Evolutionary conservation across 1,140 invertebrate species (phyloP), one percentile per base, ranked within the genome.

Genomic region (Penaeus indicus): DNA sequence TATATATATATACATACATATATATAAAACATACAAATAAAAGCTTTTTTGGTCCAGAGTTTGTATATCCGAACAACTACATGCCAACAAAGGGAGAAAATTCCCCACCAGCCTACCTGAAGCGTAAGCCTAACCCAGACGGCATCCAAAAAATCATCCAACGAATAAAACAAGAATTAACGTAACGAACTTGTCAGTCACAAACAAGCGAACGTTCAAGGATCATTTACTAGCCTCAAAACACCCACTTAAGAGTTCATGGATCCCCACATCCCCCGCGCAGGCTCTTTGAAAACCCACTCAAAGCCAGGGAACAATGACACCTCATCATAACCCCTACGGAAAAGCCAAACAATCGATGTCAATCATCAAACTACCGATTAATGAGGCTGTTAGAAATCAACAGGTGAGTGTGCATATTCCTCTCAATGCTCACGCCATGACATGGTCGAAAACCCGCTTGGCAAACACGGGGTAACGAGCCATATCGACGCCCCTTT

Each of bases 101-200:
- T 13, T 13, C 54, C 54, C 54, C 54, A 1, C 54, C 54, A 54
- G 10, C 54, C 8, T 54, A 54, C 54, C 54, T 13, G 47, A 13
- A 54, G 16, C 54, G 54, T 54, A 54, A 54, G 54, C 54, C 54
- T 54, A 54, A 54, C 54, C 54, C 54, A 54, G 16, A 54, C 54
- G 16, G 54, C 54, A 54, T 13, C 54, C 54, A 8, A 54, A 54
- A 54, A 54, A 11, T 54, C 54, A 54, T 54, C 54, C 54, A 54
- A 21, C 61, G 54, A 62, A 64, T 25, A 63, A 69, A n/a, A 67
- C 63, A 38, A 69, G 83, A 69, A 84, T 69, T 84, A 84, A 84
- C 63, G 63, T 67, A 84, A 84, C 83, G 83, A 84, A 84, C 83
- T 84, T 84, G 83, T 84, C 83, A 84, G 72, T 84, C 83, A 84